Percentiles rank a stretch among this genome's conserved stretches.
Evolutionary conservation across 2,113 vertebrate genomes (phyloP).

Genomic region (Bubo scandiacus): DNA sequence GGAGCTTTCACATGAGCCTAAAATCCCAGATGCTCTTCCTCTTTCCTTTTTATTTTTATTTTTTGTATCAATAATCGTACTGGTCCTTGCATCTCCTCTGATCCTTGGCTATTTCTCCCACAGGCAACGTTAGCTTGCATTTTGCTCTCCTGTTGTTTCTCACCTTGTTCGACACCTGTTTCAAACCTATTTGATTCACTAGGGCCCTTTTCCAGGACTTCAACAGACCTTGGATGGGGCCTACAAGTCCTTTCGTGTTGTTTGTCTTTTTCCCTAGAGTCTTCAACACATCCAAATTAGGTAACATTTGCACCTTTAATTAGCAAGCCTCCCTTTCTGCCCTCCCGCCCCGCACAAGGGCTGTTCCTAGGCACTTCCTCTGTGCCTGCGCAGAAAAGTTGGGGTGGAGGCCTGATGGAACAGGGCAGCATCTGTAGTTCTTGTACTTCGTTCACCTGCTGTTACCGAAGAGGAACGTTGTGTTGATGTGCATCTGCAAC

Average conservation of each 20-base stretch:
- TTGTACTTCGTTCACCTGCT: not conserved
- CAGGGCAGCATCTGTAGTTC: not conserved
- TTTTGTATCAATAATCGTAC: not conserved
- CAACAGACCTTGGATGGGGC: not conserved
- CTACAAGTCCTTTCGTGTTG: not conserved
- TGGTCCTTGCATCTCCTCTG: not conserved
- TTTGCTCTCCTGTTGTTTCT: not conserved
- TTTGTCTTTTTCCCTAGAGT: not conserved
- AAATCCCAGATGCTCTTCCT: not conserved
- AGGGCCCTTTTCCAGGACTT: not conserved
- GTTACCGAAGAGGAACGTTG: rapidly evolving
- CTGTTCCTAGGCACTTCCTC: not conserved
- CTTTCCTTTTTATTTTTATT: not conserved
- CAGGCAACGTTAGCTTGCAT: not conserved
- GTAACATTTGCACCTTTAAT: not conserved
- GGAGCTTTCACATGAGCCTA: not conserved
- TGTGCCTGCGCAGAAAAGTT: not conserved
- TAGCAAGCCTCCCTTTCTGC: not conserved
- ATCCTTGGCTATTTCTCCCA: not conserved
- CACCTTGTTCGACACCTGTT: not conserved
- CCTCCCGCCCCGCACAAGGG: too few species aligned
- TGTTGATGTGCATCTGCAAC: not conserved
- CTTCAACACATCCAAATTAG: not conserved
- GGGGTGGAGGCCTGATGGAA: not conserved
- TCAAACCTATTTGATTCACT: not conserved